A percentile compares a stretch with the other conserved stretches of the same genome.
Evolutionary conservation across 2,113 vertebrate genomes (phyloP).

Genomic region (Grammomys dolichurus): DNA sequence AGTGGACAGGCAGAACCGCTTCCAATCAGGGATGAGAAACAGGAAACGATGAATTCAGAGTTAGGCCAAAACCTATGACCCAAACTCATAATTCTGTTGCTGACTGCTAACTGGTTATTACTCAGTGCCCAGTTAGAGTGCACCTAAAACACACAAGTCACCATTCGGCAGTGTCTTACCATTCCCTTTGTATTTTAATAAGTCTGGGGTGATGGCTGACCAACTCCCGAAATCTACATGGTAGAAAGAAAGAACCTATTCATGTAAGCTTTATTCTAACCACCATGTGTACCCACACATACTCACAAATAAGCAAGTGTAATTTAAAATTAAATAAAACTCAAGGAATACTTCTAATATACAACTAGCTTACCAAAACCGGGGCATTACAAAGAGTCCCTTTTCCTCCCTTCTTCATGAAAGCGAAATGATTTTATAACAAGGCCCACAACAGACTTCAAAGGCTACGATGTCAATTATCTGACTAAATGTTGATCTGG

Average conservation of each 20-base stretch:
- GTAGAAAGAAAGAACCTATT: neutral
- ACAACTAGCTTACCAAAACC: neutral
- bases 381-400: neutral
- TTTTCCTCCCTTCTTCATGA: constrained; percentile 33
- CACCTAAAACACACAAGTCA: neutral
- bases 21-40: neutral
- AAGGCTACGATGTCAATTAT: constrained; percentile 4
- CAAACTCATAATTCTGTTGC: neutral
- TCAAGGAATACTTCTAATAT: neutral
- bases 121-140: neutral
- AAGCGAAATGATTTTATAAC: constrained; percentile 47
- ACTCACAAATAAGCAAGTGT: neutral
- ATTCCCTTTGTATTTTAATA: neutral
- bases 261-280: neutral
- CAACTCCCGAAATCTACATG: neutral
- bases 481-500: constrained; percentile 64
- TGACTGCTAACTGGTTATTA: neutral
- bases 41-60: neutral
- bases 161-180: neutral
- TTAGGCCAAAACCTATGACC: neutral
- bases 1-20: neutral
- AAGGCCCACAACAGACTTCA: constrained; percentile 30
- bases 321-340: neutral
- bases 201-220: neutral
- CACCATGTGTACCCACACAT: neutral